phyloP scores from a whole-genome alignment of 2,888 invertebrate species.

The Atrina japonica region DNA sequence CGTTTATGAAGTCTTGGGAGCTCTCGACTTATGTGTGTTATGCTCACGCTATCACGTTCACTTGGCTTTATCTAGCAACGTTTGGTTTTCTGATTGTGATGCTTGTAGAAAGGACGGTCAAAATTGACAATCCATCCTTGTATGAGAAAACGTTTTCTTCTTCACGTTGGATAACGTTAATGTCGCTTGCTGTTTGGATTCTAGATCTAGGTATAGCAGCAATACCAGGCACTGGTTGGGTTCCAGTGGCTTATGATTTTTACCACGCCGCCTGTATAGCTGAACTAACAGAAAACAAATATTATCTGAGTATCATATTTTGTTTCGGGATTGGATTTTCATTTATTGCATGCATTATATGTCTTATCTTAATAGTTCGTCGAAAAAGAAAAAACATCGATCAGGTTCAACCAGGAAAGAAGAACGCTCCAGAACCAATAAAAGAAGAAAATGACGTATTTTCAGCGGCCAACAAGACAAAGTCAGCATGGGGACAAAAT shows the following conservation, averaged over 20 bases:
- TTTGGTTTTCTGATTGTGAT: constrained; percentile 47
- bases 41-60: constrained; percentile 25
- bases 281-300: constrained; percentile 34
- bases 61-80: constrained; percentile 27
- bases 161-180: constrained; percentile 26
- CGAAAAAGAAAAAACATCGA: constrained; percentile 12
- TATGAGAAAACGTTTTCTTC: constrained; percentile 47
- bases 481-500: neutral
- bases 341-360: constrained; percentile 33
- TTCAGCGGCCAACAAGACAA: neutral
- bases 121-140: constrained; percentile 35
- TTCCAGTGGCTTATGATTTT: constrained; percentile 46
- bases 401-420: neutral
- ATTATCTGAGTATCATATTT: constrained; percentile 47
- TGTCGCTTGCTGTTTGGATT: constrained; percentile 36
- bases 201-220: constrained; percentile 30
- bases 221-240: constrained; percentile 36
- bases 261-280: constrained; percentile 55
- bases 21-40: constrained; percentile 28
- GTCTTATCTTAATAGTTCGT: constrained; percentile 44
- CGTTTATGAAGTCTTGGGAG: constrained; percentile 36
- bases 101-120: constrained; percentile 51
- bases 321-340: constrained; percentile 47
- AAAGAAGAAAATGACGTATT: constrained; percentile 9
- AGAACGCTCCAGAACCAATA: constrained; percentile 4